Evolutionary conservation across 2,113 vertebrate genomes (phyloP).

Genomic region (Mungos mungo): DNA sequence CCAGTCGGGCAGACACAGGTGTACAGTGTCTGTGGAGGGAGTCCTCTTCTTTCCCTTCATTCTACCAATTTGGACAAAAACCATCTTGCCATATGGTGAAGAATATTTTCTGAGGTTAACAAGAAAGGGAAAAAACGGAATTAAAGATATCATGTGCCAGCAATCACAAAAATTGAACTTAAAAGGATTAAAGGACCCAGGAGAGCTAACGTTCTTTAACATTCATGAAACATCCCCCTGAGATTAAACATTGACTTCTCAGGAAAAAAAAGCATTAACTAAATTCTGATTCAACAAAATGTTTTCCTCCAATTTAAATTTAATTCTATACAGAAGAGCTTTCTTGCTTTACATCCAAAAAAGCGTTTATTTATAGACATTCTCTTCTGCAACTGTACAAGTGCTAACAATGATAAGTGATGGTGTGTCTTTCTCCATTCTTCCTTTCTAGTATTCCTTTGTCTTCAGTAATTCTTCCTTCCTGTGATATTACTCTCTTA

Average conservation of each 20-base stretch:
- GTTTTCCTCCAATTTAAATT: conserved; percentile 43
- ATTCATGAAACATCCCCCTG: background rate
- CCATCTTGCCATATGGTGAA: background rate
- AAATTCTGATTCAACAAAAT: conserved; percentile 50
- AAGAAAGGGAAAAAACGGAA: background rate
- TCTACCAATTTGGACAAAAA: background rate
- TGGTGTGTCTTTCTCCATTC: background rate
- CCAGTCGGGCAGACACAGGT: background rate
- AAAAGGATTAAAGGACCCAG: background rate
- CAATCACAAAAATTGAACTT: conserved; percentile 4
- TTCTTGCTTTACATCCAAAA: conserved; percentile 38
- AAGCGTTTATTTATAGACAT: conserved; percentile 27
- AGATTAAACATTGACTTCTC: conserved; percentile 12
- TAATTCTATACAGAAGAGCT: conserved; percentile 16
- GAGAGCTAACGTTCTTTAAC: background rate
- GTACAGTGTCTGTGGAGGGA: accelerated
- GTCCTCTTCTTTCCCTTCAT: background rate
- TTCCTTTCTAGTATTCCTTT: background rate
- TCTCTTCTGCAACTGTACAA: conserved; percentile 38
- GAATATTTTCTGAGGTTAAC: background rate
- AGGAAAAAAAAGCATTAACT: conserved; percentile 37
- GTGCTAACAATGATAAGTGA: background rate
- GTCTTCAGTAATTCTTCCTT: background rate
- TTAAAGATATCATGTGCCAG: background rate
- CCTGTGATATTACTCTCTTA: background rate